phyloP scores from a whole-genome alignment of 1,140 invertebrate genomes.

The Atta texana region DNA sequence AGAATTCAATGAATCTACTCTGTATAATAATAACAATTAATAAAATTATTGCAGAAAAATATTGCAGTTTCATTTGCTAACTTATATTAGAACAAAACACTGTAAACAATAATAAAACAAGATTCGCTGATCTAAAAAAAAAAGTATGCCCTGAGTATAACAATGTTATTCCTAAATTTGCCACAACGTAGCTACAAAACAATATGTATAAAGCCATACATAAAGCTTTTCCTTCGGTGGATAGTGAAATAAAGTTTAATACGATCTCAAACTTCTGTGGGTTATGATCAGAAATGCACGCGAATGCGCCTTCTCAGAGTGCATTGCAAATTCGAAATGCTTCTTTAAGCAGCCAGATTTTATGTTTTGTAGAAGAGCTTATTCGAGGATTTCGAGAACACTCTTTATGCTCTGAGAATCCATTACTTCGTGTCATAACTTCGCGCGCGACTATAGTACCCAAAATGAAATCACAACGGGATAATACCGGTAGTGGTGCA shows the following conservation, averaged over 20 bases:
- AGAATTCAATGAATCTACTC: not conserved
- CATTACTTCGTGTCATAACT: constrained; percentile 29
- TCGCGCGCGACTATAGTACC: not conserved
- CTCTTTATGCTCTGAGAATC: constrained; percentile 33
- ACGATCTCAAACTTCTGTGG: constrained; percentile 63
- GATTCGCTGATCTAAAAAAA: constrained; percentile 10
- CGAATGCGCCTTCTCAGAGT: not conserved
- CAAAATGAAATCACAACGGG: constrained; percentile 40
- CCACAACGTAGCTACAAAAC: constrained; percentile 32
- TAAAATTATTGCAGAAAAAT: not conserved
- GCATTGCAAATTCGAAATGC: constrained; percentile 69
- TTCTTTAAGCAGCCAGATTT: constrained; percentile 60
- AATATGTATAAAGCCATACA: constrained; percentile 56
- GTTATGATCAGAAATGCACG: constrained; percentile 65
- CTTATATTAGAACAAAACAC: not conserved
- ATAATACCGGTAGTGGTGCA: constrained; percentile 1
- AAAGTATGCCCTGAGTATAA: constrained; percentile 7
- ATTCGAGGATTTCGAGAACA: constrained; percentile 43
- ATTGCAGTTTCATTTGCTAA: not conserved
- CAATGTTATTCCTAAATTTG: constrained; percentile 65
- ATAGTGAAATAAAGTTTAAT: constrained; percentile 70
- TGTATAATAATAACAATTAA: not conserved
- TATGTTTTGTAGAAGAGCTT: constrained; percentile 56
- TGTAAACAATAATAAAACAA: constrained; percentile 21
- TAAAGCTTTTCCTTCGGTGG: constrained; percentile 46